A percentile compares a stretch with the other conserved stretches of the same genome.
Conservation (phyloP, 1,140 invertebrate genomes). For the Oncopodura yosiiana region DNA sequence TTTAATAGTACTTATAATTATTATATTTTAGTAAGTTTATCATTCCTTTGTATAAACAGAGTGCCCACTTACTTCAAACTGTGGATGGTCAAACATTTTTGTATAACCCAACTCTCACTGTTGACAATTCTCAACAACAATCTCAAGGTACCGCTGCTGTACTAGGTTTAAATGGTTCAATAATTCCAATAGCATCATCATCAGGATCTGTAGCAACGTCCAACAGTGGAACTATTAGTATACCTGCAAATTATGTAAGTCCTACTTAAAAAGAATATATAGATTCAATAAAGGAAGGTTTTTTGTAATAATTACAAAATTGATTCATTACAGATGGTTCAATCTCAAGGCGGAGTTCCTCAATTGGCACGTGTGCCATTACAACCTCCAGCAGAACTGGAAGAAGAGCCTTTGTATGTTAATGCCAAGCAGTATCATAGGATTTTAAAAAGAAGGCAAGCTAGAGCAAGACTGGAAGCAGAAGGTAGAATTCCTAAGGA, state of each 20-base stretch:
- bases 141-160: conserved; percentile 16
- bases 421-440: conserved; percentile 97
- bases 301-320: neutral
- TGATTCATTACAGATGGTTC: conserved; percentile 49
- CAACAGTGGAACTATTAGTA: conserved; percentile 36
- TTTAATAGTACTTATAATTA: too few species aligned
- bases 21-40: too few species aligned
- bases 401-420: conserved; percentile 92
- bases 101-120: conserved; percentile 68
- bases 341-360: conserved; percentile 47
- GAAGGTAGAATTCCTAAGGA: conserved; percentile 93
- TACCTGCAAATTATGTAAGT: conserved; percentile 52
- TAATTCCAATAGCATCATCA: conserved; percentile 25
- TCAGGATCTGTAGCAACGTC: conserved; percentile 42
- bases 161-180: conserved; percentile 28
- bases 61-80: conserved; percentile 75
- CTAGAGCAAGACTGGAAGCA: conserved; percentile 79
- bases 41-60: too few species aligned
- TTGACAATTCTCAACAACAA: conserved; percentile 43
- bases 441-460: conserved; percentile 80
- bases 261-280: conserved; percentile 30
- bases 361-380: conserved; percentile 56
- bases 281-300: neutral
- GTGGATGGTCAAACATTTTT: conserved; percentile 87
- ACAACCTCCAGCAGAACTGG: conserved; percentile 60